phyloP scores from a whole-genome alignment of 1,140 invertebrate species.

The Hydropsyche tenuis region DNA sequence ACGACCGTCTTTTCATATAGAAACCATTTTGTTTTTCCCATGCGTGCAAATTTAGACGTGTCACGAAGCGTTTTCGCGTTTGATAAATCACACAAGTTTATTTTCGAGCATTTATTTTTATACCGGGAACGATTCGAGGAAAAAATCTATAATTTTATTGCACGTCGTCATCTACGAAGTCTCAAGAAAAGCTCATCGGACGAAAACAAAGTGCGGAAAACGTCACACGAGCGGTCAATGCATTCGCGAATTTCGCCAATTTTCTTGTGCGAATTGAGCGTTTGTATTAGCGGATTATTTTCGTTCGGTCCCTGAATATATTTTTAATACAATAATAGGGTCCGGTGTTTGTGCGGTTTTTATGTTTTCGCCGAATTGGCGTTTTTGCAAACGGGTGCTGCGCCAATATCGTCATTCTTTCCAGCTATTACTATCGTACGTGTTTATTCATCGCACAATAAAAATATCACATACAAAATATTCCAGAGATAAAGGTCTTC shows the following conservation, averaged over 20 bases:
- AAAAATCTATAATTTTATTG: background rate
- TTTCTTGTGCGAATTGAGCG: too few species aligned
- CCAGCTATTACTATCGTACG: background rate
- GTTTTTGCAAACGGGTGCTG: background rate
- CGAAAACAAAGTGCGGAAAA: too few species aligned
- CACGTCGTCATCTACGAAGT: too few species aligned
- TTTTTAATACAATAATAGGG: too few species aligned
- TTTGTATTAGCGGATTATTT: too few species aligned
- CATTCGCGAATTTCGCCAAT: too few species aligned
- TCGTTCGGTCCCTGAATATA: too few species aligned
- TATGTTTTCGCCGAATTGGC: too few species aligned
- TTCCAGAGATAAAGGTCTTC: background rate
- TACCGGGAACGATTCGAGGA: background rate
- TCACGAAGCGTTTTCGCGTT: slow-evolving; percentile 12
- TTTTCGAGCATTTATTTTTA: slow-evolving; percentile 6
- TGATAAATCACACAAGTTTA: background rate
- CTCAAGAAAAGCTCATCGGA: too few species aligned
- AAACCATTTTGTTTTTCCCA: background rate
- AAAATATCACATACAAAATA: slow-evolving; percentile 20
- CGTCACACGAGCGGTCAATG: too few species aligned
- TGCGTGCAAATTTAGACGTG: background rate
- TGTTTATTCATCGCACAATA: slow-evolving; percentile 4
- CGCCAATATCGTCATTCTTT: background rate
- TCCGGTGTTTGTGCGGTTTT: too few species aligned
- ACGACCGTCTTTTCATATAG: too few species aligned